A percentile compares a stretch with the other conserved stretches of the same genome.
Conservation (phyloP, 1,140 invertebrate genomes). For the Hypothenemus hampei region DNA sequence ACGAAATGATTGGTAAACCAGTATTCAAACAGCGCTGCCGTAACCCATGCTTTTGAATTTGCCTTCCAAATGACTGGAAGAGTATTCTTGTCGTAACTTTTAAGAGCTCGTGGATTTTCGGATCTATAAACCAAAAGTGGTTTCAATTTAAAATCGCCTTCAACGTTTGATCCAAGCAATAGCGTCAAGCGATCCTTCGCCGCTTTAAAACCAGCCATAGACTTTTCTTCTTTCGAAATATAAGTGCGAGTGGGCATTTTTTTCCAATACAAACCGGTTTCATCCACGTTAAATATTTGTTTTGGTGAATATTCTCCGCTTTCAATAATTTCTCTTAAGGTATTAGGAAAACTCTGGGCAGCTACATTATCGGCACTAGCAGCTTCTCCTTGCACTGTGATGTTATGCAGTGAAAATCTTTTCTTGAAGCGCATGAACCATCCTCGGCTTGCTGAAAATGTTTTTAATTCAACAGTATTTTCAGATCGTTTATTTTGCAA, state of each 20-base stretch:
- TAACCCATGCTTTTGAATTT: not conserved
- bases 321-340: not conserved
- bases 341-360: not conserved
- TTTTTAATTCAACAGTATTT: not conserved
- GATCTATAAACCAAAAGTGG: conserved; percentile 46
- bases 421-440: not conserved
- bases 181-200: conserved; percentile 43
- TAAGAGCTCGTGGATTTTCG: conserved; percentile 37
- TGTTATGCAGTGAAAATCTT: not conserved
- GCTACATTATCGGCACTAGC: not conserved
- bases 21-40: not conserved
- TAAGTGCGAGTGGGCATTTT: conserved; percentile 36
- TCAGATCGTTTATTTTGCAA: not conserved
- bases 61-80: not conserved
- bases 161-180: conserved; percentile 43
- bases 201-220: conserved; percentile 40
- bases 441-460: not conserved
- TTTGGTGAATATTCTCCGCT: not conserved
- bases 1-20: not conserved
- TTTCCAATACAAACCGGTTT: conserved; percentile 42
- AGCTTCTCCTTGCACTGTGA: not conserved
- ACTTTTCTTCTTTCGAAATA: conserved; percentile 37
- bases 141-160: conserved; percentile 45
- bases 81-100: not conserved
- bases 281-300: conserved; percentile 34